Evolutionary conservation across 2,113 vertebrate species (phyloP).

Genomic region (Cyprinodon brontotheroides): DNA sequence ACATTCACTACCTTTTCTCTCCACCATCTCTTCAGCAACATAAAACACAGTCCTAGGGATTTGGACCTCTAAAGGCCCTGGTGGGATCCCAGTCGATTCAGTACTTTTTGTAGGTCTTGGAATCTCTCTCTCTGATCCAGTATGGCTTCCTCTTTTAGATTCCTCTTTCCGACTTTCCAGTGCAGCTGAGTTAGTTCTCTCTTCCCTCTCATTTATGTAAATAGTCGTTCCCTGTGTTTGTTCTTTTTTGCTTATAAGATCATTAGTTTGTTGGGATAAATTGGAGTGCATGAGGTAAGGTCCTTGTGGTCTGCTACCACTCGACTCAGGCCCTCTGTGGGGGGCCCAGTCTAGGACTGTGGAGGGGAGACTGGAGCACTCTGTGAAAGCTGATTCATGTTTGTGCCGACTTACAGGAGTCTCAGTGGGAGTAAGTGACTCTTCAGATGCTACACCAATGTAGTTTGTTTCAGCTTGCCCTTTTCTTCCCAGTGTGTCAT

Average conservation of each 20-base stretch:
- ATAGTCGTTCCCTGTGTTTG: constrained; percentile 48
- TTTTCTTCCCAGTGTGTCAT: constrained; percentile 22
- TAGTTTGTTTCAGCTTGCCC: constrained; percentile 5
- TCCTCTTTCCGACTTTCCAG: constrained; percentile 30
- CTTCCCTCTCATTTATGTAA: constrained; percentile 39
- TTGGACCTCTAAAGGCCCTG: constrained; percentile 44
- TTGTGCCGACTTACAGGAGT: constrained; percentile 20
- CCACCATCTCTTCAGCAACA: constrained; percentile 59
- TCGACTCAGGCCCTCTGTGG: constrained; percentile 39
- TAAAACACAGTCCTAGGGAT: constrained; percentile 78
- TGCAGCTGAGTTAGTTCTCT: constrained; percentile 2
- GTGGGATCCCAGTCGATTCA: constrained; percentile 2
- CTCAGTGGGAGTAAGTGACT: background rate
- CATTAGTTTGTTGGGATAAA: constrained; percentile 63
- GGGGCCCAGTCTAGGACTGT: constrained; percentile 23
- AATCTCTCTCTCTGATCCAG: constrained; percentile 25
- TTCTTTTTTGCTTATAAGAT: constrained; percentile 60
- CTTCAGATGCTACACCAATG: background rate
- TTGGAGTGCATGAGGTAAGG: constrained; percentile 19
- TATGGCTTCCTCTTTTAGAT: constrained; percentile 6
- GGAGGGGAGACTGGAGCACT: constrained; percentile 46
- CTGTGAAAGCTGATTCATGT: constrained; percentile 48
- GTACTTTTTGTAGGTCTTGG: constrained; percentile 48
- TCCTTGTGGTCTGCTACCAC: constrained; percentile 26
- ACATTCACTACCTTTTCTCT: constrained; percentile 30